A percentile compares a stretch with the other conserved stretches of the same genome.
phyloP scores from a whole-genome alignment of 1,140 invertebrate species.

The Drosophila equinoxialis region DNA sequence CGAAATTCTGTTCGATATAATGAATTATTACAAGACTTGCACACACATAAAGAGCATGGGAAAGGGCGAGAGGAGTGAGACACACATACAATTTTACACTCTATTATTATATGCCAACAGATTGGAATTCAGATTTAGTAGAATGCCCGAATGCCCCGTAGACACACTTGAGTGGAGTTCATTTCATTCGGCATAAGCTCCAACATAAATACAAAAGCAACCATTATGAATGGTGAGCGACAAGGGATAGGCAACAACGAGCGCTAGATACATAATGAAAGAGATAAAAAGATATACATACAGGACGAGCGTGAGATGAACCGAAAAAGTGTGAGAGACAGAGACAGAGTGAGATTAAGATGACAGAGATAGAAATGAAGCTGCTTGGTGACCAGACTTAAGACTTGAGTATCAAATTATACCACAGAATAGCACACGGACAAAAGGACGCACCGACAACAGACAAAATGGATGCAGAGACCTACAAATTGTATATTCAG shows the following conservation, averaged over 20 bases:
- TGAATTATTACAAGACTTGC: conserved; percentile 8
- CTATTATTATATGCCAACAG: conserved; percentile 8
- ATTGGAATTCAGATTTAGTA: conserved; percentile 10
- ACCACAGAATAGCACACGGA: conserved; percentile 2
- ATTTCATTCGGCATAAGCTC: conserved; percentile 13
- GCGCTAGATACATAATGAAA: conserved; percentile 1
- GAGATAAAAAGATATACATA: not conserved
- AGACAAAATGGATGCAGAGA: not conserved
- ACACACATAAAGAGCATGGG: not conserved
- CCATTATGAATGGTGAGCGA: conserved; percentile 6
- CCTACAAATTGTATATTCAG: conserved; percentile 13
- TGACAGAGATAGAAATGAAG: not conserved
- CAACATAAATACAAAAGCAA: conserved; percentile 16
- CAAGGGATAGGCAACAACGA: conserved; percentile 2
- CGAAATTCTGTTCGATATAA: not conserved
- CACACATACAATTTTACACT: conserved; percentile 4
- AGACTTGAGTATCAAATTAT: conserved; percentile 9
- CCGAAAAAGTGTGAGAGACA: not conserved
- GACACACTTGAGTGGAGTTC: conserved; percentile 16
- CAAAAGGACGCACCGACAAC: not conserved
- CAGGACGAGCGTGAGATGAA: not conserved
- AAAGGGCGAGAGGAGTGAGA: not conserved
- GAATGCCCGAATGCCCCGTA: not conserved
- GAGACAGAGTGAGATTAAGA: conserved; percentile 1
- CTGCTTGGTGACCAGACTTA: not conserved